Percentiles rank a stretch among this genome's conserved stretches.
Conservation (phyloP, 2,888 invertebrate genomes). For the Homarus gammarus region DNA sequence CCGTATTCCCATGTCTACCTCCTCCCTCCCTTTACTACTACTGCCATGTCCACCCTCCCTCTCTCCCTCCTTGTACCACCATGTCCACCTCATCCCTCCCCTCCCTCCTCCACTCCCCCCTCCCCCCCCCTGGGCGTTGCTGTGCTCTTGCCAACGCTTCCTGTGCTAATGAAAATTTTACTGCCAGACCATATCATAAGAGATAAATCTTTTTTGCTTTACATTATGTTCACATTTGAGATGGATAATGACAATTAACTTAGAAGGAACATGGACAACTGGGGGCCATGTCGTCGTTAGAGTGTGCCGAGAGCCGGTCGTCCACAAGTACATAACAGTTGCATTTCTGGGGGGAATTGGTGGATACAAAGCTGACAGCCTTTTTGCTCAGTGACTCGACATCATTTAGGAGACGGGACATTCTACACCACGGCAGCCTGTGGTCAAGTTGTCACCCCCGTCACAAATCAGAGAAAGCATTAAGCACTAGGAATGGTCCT, state of each 20-base stretch:
- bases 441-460: neutral
- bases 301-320: too few relatives aligned
- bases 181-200: neutral
- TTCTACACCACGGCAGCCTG: neutral
- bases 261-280: neutral
- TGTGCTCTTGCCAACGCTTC: neutral
- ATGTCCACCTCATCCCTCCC: neutral
- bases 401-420: too few relatives aligned
- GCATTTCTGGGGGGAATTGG: neutral
- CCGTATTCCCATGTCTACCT: too few relatives aligned
- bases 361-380: neutral
- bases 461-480: slow-evolving; percentile 19
- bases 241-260: neutral
- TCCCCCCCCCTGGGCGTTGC: neutral
- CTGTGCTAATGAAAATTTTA: neutral
- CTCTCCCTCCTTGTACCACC: neutral
- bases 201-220: neutral
- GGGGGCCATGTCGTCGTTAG: too few relatives aligned
- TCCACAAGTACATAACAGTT: too few relatives aligned
- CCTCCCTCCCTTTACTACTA: neutral
- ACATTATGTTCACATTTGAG: neutral
- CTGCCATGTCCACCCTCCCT: neutral
- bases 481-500: neutral
- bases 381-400: neutral
- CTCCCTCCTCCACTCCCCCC: neutral